Evolutionary conservation across 1,140 invertebrate species (phyloP), one percentile per base, ranked within the genome.

Genomic region (Pseudomyrmex pallidus): DNA sequence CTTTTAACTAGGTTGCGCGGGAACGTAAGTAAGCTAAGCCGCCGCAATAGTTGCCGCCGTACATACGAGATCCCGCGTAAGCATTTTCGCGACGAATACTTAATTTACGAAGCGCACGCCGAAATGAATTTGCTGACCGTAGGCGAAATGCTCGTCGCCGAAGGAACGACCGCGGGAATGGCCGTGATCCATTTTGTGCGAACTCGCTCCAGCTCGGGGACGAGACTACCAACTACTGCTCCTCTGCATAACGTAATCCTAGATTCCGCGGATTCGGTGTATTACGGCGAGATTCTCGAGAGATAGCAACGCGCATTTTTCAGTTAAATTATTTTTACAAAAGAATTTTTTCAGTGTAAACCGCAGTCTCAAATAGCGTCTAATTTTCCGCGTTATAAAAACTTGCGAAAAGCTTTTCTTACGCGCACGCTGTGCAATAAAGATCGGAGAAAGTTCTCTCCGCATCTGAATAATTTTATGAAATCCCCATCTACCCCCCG

Each of bases 101-200:
- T 80, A 80, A 72, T 80, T 70, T 80, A 70, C 54, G 76, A 70
- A 15, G 12, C 2, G 56, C n/a, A 8, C 12, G 13, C 20, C 66
- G 76, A 3, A 72, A 80, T 50, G 54, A 70, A 59, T 59, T 25
- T 54, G 54, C 66, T 59, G 76, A 78, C 64, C 52, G 66, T 54
- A 15, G 20, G 54, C 52, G 20, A 78, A 78, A 68, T 70, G 35
- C 17, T 78, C 44, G 20, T 46, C 67, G 17, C 50, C 72, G 35
- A 35, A 35, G n/a, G 52, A 35, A 20, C 62, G 50, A 25, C 74
- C 50, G 35, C 52, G 46, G 63, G 35, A 74, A 88, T 77, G 61
- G 56, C 15, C 56, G 17, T 57, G 76, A 85, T 87, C 85, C 62
- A 82, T 82, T 87, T 82, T 50, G 61, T 50, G 61, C 61, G 57